Base-by-base conservation (phyloP, 1,140 invertebrate species). In the Drosophila seguyi region DNA sequence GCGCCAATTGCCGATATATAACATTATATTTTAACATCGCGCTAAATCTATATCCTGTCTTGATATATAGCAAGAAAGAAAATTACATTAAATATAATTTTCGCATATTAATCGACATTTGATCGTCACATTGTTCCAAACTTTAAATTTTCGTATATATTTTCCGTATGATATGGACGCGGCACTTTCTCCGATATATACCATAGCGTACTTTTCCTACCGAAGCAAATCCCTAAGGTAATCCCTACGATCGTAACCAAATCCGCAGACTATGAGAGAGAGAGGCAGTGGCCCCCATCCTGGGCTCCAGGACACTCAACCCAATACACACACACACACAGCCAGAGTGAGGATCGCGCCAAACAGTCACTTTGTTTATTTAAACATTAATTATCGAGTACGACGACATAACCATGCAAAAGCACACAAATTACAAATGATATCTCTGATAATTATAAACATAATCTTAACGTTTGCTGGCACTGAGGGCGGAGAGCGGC, bases 321-420 rank as follows among this genome's bases (percentile, higher is more conserved):
- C 61, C 25, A n/a, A n/a, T n/a, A n/a, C 29, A 31, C 29, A 31
- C 65, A 57, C 41, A 67, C 45, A 63, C 66, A 74, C 59, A 75
- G 73, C 71, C 74, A 75, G 74, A 76, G 72, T 75, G 61, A 76
- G 74, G 73, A 78, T 69, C 57, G 58, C 68, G 73, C 52, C 72
- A 41, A 77, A 22, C 67, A 87, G 79, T 88, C 75, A 86, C 68
- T 86, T 75, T 79, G 72, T 77, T 87, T 79, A 82, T 67, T 72
- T 45, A 71, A 71, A 44, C 42, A 72, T 72, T 42, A 72, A 50
- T 72, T 72, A 72, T 69, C 66, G 66, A 72, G 66, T 72, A 72
- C 67, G 68, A 71, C 36, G 52, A 72, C 57, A 72, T 72, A 72
- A 72, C 69, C 67, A 72, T 8, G 62, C 47, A 71, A 41, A 68